Evolutionary conservation across 30 jellyfish, hydroid and myxozoan genomes (phyloP), one percentile per base, ranked within the genome.

Genomic region (Nemopilema nomurai): DNA sequence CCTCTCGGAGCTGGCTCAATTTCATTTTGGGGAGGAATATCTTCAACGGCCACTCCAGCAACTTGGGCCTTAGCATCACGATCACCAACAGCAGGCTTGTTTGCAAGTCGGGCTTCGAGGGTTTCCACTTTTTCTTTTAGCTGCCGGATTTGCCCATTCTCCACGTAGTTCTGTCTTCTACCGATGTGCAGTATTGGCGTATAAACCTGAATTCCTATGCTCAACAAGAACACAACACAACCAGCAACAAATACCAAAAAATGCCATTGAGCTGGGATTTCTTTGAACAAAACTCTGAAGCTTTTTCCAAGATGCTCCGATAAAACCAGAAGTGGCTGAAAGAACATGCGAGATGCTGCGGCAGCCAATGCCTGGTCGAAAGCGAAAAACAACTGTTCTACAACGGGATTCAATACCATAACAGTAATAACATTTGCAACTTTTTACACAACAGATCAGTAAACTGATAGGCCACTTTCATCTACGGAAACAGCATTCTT

Each of bases 181-280:
- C 97, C 93, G 62, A 89, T 50, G 30, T 90, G 41, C 33, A 90
- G 21, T 16, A 90, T 28, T 17, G 97, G 97, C 6, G 92, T 53
- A 51, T 80, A 64, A 26, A 90, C 71, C 70, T 85, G 92, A 50
- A 90, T 57, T 24, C 97, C 97, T 21, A 77, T 32, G 30, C 16
- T 28, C 49, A 85, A 26, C 0, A 90, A 29, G 23, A 90, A 25
- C 20, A 50, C 18, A 18, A 90, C 71, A 33, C 72, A 26, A 19
- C 71, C 9, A 16, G 86, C 86, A 31, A 84, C 62, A 33, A 90
- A 84, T n/a, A 90, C 72, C 41, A 84, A 0, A 20, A 92, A 96
- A 57, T 90, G 97, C 96, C 96, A 90, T 49, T 90, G 97, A 0
- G 84, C 67, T 16, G 97, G 97, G 0, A 90, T 67, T 31, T 90